Evolutionary conservation across 2,797 vertebrate species (phyloP), one percentile per base, ranked within the genome.

Genomic region (Gallirallus australis): DNA sequence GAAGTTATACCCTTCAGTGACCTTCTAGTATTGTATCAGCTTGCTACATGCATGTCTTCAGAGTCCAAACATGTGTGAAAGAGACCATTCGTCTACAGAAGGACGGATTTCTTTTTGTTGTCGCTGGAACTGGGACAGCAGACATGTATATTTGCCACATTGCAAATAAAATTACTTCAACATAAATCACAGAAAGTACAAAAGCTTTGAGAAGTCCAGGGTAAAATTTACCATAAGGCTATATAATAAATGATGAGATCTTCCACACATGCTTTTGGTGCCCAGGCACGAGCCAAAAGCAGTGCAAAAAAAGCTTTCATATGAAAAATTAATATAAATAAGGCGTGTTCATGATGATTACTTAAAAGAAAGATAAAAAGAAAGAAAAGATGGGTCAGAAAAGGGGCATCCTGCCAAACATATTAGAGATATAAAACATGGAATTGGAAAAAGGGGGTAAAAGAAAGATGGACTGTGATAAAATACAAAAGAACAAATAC

Each of bases 401-500:
- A 96, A 90, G 92, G 90, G 96, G 96, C 93, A 94, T 95, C 97
- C 97, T 98, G 97, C 97, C 96, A 96, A 97, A 98, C 94, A 96
- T 95, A 96, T 96, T 87, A 97, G 96, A 97, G 95, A 95, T 96
- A 92, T 90, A 95, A 97, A 94, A 94, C 82, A 97, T 97, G 77
- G 96, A 97, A 95, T 97, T 98, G 88, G 96, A 96, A 97, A 97
- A 97, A 76, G 76, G 77, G 96, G 94, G 86, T 96, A 98, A 98
- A 97, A 98, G 95, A 98, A 97, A 97, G 97, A 97, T 96, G 95
- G 97, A 96, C 98, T 98, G 98, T 98, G 98, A 96, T 98, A 99
- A 98, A 98, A 98, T 96, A 98, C 98, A 99, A 98, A 98, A 99
- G 98, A 99, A 98, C 98, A 99, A 98, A 99, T 99, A 99, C 99